A percentile compares a stretch with the other conserved stretches of the same genome.
Conservation (phyloP, 2,113 vertebrate species). For the Phalacrocorax brasilianus region DNA sequence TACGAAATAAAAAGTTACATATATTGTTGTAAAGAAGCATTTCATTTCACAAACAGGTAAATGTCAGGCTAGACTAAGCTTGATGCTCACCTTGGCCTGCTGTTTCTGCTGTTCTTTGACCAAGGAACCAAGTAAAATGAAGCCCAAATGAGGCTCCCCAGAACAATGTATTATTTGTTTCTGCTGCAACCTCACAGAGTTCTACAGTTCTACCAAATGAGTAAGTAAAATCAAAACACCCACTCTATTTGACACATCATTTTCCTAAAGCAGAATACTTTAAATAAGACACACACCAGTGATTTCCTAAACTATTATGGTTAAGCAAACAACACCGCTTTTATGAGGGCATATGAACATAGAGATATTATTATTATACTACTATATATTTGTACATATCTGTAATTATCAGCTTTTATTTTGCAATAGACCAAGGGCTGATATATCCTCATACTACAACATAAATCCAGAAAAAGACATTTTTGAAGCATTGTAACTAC, state of each 20-base stretch:
- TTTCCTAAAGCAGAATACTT: slow-evolving; percentile 6
- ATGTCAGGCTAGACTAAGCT: not conserved
- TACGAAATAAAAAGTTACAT: not conserved
- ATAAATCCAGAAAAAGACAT: not conserved
- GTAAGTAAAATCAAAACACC: not conserved
- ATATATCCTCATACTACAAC: not conserved
- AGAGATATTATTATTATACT: not conserved
- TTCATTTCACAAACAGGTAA: not conserved
- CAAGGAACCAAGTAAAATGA: not conserved
- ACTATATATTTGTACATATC: not conserved
- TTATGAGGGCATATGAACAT: not conserved
- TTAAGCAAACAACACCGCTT: not conserved
- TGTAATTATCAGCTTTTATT: not conserved
- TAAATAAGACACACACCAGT: not conserved
- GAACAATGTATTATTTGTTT: not conserved
- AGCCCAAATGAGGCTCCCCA: not conserved
- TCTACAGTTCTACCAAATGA: not conserved
- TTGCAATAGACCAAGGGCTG: not conserved
- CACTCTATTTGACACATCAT: not conserved
- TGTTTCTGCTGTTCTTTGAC: not conserved
- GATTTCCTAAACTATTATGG: not conserved
- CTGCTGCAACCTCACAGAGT: not conserved
- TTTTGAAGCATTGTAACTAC: not conserved
- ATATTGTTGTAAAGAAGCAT: not conserved
- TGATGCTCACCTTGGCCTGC: not conserved